These are phyloP conservation scores for Mylabris sibirica DNA, from an alignment of 2,888 invertebrate genomes.

Conservation along the genomic window DNA sequence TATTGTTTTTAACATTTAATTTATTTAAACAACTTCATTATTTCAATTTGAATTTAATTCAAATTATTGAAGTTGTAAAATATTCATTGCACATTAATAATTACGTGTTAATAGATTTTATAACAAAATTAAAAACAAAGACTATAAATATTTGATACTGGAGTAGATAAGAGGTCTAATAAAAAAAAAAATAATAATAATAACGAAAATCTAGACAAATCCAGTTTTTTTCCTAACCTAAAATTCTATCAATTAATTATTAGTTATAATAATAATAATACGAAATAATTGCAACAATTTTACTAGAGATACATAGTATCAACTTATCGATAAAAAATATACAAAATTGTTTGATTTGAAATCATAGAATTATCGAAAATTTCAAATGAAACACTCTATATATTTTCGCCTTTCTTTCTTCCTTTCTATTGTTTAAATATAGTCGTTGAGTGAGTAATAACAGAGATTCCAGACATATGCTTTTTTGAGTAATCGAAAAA, in stretches of 20 bases:
- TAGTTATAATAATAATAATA: slow-evolving; percentile 30
- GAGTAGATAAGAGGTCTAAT: not conserved
- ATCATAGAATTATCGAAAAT: not conserved
- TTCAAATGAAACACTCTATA: slow-evolving; percentile 8
- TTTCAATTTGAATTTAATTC: not conserved
- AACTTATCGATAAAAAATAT: slow-evolving; percentile 50
- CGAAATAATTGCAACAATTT: slow-evolving; percentile 62
- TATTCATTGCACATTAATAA: not conserved
- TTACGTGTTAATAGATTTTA: not conserved
- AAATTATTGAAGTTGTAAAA: slow-evolving; percentile 8
- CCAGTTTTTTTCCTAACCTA: not conserved
- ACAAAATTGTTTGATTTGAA: slow-evolving; percentile 25
- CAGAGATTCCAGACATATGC: too few relatives aligned
- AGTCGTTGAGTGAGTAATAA: not conserved
- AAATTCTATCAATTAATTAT: not conserved
- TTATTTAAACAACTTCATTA: not conserved
- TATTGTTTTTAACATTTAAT: not conserved
- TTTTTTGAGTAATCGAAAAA: too few relatives aligned
- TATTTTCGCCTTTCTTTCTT: not conserved
- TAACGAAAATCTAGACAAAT: not conserved
- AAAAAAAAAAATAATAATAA: too few relatives aligned
- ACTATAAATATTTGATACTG: slow-evolving; percentile 8
- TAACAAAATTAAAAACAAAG: not conserved
- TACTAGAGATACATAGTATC: slow-evolving; percentile 65
- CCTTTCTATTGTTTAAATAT: not conserved